Conservation (phyloP, 2,797 vertebrate genomes). For the Podargus strigoides region DNA sequence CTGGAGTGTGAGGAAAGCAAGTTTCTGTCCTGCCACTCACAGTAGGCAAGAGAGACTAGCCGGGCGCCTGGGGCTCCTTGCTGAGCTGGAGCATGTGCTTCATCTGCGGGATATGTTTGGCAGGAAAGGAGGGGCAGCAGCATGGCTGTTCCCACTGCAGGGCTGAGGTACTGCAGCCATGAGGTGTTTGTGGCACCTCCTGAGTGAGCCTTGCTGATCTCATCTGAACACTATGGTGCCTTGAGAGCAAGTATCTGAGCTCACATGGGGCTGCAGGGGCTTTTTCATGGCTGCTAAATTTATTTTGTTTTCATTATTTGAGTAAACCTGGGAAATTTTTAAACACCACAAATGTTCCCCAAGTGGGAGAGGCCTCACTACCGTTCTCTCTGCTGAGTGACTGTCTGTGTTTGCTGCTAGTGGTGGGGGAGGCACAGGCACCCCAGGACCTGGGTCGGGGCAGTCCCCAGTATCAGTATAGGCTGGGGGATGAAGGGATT, state of each 20-base stretch:
- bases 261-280: slow-evolving; percentile 38
- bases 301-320: slow-evolving; percentile 62
- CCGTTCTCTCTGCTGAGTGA: neutral
- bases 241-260: neutral
- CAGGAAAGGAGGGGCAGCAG: neutral
- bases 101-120: neutral
- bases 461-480: accelerated
- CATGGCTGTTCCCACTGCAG: neutral
- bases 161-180: neutral
- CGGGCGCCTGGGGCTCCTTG: neutral
- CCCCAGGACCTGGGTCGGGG: neutral
- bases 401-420: neutral
- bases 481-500: neutral
- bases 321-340: slow-evolving; percentile 73
- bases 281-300: slow-evolving; percentile 67
- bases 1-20: neutral
- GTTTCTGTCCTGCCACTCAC: neutral
- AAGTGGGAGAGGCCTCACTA: neutral
- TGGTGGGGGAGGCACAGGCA: neutral
- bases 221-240: neutral
- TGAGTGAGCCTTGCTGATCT: neutral
- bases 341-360: slow-evolving; percentile 39
- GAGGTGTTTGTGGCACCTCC: neutral
- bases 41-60: neutral
- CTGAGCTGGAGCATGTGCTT: neutral